Base-by-base conservation (phyloP, 2,113 vertebrate genomes). In the Paramisgurnus dabryanus region DNA sequence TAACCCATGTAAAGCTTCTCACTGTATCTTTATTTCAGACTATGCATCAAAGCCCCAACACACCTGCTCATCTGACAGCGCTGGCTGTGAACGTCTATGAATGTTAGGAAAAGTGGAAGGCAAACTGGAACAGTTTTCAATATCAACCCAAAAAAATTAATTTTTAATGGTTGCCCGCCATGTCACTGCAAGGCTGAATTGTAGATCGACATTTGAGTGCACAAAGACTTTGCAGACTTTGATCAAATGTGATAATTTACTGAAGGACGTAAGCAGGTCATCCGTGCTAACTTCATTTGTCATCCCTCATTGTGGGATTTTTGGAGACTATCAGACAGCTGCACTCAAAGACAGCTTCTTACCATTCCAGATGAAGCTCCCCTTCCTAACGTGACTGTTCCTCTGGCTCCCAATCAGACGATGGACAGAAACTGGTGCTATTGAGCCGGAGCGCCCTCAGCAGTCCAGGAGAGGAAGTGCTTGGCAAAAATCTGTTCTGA, bases 21-120 rank as follows among this genome's bases (percentile, higher is more conserved):
- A 58, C 27, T 71, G 66, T 76, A 72, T 40, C 74, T 76, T 57
- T 57, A 81, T 78, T 91, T 86, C 84, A 87, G 85, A 86, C 89
- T 90, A 90, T 91, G 89, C 90, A 91, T 92, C 83, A 76, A 80
- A 88, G 84, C 87, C 90, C 66, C 53, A 85, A 68, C 75, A 53
- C 67, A 80, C 34, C 78, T 74, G 81, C 65, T 81, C 64, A 17
- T 65, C 18, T 67, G 50, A 41, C 41, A 3, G 27, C 43, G n/a
- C 49, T 61, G 79, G 86, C 81, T 70, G 83, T 90, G 88, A 91
- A 93, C 86, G 87, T 90, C 82, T 87, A 83, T 87, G 85, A 88
- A 86, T 81, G 88, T 91, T 89, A 88, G 60, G 61, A 80, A 88
- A 82, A 86, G 55, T 3, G 45, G 63, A 70, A 27, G 60, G 66